Base-by-base conservation (phyloP, 2,888 invertebrate genomes). In the Platynereis dumerilii region DNA sequence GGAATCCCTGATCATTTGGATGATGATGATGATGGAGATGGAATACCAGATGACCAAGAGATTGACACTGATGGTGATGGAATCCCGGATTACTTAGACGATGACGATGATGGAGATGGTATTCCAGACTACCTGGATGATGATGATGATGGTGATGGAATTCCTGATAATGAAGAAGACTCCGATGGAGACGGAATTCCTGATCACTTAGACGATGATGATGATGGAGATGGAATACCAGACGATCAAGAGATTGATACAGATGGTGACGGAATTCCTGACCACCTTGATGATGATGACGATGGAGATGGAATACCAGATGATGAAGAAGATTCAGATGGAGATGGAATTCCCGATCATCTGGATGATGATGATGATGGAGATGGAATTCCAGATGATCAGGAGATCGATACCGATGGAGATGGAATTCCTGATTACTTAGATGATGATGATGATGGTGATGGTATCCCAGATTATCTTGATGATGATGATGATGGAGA, bases 71-170 rank as follows among this genome's bases (percentile, higher is more conserved):
- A 70, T 58, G 64, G 64, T 0, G 72, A 73, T 39, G 72, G 72
- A 56, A 66, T 72, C 22, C 66, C 70, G 2, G 72, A 72, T 65
- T 28, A 34, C n/a, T 27, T 29, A 29, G 64, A 71, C 5, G 74
- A 75, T 62, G 58, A 75, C 29, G 34, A 44, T 20, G 68, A 68
- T 45, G 63, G 54, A 55, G 69, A 69, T 60, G 68, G 70, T 15
- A 69, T 70, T 22, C 69, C 66, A 17, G 72, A 72, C 64, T 17
- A 63, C 27, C 27, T 62, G 24, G 70, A 71, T 24, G 55, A 29
- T 15, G 68, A 69, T 77, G 70, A 69, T 10, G 81, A 81, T 66
- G 76, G 78, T 12, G 80, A 81, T 67, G 81, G 81, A 1, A 78
- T 80, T 61, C 79, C 79, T 2, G 78, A 80, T 57, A 15, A 64